Evolutionary conservation across 2,113 vertebrate species (phyloP), one percentile per base, ranked within the genome.

Genomic region (Hyla sarda): DNA sequence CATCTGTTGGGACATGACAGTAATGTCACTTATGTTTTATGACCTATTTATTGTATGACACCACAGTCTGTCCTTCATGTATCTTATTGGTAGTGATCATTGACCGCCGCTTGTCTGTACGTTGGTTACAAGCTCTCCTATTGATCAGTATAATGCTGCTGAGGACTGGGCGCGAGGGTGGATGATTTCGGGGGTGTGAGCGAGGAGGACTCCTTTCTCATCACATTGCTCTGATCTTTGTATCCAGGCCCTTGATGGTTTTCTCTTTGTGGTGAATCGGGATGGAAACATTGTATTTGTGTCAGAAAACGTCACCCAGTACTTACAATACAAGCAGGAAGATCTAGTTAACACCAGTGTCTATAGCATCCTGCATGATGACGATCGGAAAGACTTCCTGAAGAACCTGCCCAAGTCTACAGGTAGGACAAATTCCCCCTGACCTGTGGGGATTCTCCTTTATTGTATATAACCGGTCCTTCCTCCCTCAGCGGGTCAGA

Each of bases 281-380:
- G 98, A 99, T 83, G 97, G 97, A 90, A 98, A 93, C 93, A 97
- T 99, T 85, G 97, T 99, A 5, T 99, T 99, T 89, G 98, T 99
- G 84, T 99, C 98, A 16, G 98, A 99, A 94, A 99, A 99, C 77
- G 98, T 99, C 89, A 97, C 96, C 4, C 98, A 99, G 82, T 99
- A 99, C 89, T 92, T 99, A 74, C 98, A 98, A 37, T 99, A 97
- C 92, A 99, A 97, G 87, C 98, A 99, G 90, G 98, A 99, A 88
- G 97, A 99, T 91, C 92, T 99, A 88, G 97, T 99, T 86, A 99
- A 97, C 91, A 99, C 97, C 80, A 98, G 96, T 79, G 96, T 99
- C 82, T 99, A 99, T 89, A 96, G 90, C 89, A 97, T 99, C 86
- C 95, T 99, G 89, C 98, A 99, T 65, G 96, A 98, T 87, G 97